phyloP scores from a whole-genome alignment of 2,113 vertebrate species.

The Petaurus breviceps region DNA sequence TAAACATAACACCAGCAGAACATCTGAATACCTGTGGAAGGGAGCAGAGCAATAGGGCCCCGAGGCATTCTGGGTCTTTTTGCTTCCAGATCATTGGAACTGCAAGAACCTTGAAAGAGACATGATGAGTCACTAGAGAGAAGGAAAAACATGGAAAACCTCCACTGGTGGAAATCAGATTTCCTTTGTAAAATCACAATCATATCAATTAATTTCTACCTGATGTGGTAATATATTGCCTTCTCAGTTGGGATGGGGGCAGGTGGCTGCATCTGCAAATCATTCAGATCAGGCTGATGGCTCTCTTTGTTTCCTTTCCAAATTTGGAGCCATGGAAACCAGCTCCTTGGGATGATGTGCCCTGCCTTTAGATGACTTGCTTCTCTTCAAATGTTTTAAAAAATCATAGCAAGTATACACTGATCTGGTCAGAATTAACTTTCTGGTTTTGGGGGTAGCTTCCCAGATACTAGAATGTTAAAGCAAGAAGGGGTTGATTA shows the following conservation, averaged over 20 bases:
- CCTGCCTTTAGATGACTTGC: conserved; percentile 38
- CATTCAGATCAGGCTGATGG: neutral
- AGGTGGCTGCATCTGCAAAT: neutral
- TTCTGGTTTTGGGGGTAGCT: neutral
- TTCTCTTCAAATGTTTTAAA: neutral
- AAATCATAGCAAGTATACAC: conserved; percentile 8
- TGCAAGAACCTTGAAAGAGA: conserved; percentile 28
- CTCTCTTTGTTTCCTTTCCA: conserved; percentile 21
- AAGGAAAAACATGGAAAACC: conserved; percentile 26
- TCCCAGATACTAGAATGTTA: neutral
- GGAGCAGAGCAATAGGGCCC: neutral
- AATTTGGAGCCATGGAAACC: conserved; percentile 19
- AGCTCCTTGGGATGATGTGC: neutral
- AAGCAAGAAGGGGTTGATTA: neutral
- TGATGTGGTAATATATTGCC: neutral
- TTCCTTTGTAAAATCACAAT: neutral
- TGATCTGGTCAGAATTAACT: neutral
- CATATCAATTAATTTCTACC: neutral
- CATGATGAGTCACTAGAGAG: conserved; percentile 32
- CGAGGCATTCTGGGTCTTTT: neutral
- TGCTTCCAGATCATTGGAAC: neutral
- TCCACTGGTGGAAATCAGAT: conserved; percentile 15
- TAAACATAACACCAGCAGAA: neutral
- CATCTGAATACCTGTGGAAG: neutral
- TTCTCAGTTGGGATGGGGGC: neutral